A percentile compares a stretch with the other conserved stretches of the same genome.
These are phyloP conservation scores for Ylistrum balloti DNA, from an alignment of 1,140 invertebrate species.

Conservation along the genomic window DNA sequence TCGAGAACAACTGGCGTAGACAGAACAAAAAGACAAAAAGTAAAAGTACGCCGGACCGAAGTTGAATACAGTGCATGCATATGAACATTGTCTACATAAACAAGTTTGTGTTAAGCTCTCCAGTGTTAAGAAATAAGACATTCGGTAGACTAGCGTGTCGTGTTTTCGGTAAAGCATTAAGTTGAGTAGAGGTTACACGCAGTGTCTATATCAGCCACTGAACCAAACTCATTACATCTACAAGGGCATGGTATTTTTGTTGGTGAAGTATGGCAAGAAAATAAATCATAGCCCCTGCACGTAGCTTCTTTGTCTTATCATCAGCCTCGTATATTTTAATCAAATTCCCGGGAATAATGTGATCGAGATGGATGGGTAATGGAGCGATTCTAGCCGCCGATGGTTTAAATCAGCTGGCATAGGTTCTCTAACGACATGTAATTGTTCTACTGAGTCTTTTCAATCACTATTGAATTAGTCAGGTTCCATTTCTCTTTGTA, in stretches of 20 bases:
- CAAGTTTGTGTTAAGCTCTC: too few relatives aligned
- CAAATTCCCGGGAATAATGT: neutral
- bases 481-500: constrained; percentile 26
- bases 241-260: neutral
- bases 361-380: neutral
- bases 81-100: too few relatives aligned
- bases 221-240: constrained; percentile 34
- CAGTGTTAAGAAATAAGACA: too few relatives aligned
- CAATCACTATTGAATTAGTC: constrained; percentile 17
- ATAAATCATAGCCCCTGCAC: neutral
- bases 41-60: too few relatives aligned
- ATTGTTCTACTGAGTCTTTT: constrained; percentile 24
- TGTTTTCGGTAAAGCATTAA: neutral
- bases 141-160: neutral
- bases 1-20: too few relatives aligned
- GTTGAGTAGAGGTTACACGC: neutral
- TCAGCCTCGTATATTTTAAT: constrained; percentile 21
- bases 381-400: neutral
- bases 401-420: neutral
- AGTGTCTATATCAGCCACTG: neutral
- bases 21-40: too few relatives aligned
- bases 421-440: neutral
- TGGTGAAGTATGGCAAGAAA: constrained; percentile 2
- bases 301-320: neutral
- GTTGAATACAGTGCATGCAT: too few relatives aligned